Conservation (phyloP, 1,140 invertebrate species). For the Musca vetustissima region DNA sequence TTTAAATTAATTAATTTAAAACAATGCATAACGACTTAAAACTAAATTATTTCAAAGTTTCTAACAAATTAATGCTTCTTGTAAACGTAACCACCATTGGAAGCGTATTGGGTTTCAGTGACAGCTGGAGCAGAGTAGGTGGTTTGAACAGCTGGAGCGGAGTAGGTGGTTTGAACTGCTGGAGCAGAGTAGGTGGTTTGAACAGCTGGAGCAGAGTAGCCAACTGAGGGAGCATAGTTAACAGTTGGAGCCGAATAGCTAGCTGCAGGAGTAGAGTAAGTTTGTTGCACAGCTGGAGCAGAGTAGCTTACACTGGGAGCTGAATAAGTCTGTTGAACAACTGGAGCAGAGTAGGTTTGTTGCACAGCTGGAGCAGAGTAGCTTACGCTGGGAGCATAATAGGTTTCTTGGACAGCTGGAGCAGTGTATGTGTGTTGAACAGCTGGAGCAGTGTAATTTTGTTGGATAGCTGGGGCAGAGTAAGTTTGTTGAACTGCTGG, state of each 20-base stretch:
- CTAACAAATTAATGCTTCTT: constrained; percentile 35
- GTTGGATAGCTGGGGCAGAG: constrained; percentile 29
- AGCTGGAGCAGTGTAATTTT: constrained; percentile 4
- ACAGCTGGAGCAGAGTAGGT: constrained; percentile 27
- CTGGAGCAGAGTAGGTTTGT: too few relatives aligned
- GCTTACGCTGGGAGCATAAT: too few relatives aligned
- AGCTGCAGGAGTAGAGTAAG: too few relatives aligned
- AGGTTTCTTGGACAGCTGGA: too few relatives aligned
- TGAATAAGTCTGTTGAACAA: too few relatives aligned
- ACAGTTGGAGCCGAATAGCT: constrained; percentile 34
- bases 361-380: too few relatives aligned
- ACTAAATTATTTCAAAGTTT: background rate
- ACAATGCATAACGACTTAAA: too few relatives aligned
- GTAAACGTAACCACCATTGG: constrained; percentile 53
- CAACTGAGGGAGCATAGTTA: constrained; percentile 27
- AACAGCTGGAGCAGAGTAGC: constrained; percentile 31
- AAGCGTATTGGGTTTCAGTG: constrained; percentile 49
- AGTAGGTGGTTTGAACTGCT: constrained; percentile 28
- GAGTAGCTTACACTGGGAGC: too few relatives aligned
- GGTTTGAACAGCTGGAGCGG: constrained; percentile 28
- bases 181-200: constrained; percentile 19
- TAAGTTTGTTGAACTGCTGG: too few relatives aligned
- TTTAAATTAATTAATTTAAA: too few relatives aligned
- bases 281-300: too few relatives aligned
- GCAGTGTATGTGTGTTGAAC: too few relatives aligned